Evolutionary conservation across 2,113 vertebrate species (phyloP).

Genomic region (Plecotus auritus): DNA sequence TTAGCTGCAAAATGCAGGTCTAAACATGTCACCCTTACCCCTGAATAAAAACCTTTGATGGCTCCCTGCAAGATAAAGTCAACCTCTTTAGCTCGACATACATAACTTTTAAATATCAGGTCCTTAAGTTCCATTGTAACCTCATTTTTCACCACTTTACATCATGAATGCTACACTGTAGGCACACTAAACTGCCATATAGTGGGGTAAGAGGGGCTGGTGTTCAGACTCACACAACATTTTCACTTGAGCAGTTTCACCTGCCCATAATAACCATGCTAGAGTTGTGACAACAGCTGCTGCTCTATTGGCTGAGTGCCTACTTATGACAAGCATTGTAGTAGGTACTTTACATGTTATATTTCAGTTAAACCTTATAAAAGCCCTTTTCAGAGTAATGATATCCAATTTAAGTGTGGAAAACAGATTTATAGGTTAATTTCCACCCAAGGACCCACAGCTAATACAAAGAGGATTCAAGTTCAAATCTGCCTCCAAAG

Average conservation of each 20-base stretch:
- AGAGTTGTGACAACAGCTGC: not conserved
- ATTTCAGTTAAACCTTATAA: not conserved
- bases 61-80: not conserved
- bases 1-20: not conserved
- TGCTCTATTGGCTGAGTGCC: not conserved
- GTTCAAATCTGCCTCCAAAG: not conserved
- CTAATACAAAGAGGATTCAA: not conserved
- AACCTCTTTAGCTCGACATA: not conserved
- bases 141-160: not conserved
- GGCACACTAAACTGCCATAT: not conserved
- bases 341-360: not conserved
- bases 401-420: not conserved
- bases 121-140: not conserved
- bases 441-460: not conserved
- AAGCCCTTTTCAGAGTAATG: not conserved
- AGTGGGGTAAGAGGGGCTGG: not conserved
- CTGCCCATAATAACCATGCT: not conserved
- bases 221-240: not conserved
- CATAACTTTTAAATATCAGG: not conserved
- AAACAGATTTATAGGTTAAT: not conserved
- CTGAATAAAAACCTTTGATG: not conserved
- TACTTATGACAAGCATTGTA: not conserved
- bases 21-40: not conserved
- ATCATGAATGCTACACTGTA: not conserved
- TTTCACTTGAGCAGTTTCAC: not conserved